Conservation (phyloP, 1,140 invertebrate genomes). For the Leptinotarsa undecemlineata region DNA sequence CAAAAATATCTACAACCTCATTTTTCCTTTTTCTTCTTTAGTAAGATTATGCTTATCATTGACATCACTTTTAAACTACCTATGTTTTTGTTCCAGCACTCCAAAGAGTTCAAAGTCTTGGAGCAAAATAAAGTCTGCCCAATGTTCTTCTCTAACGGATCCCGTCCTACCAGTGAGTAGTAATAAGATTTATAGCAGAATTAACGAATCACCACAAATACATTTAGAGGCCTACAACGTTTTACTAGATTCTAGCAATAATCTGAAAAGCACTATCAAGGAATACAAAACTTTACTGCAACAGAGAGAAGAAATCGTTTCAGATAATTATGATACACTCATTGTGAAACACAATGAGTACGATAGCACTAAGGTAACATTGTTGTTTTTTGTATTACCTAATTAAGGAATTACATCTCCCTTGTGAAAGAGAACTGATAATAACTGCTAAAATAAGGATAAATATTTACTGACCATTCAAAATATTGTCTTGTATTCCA, state of each 20-base stretch:
- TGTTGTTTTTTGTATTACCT: background rate
- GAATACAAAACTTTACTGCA: conserved; percentile 46
- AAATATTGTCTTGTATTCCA: no score
- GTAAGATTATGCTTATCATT: no score
- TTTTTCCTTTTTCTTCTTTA: no score
- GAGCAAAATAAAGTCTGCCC: conserved; percentile 45
- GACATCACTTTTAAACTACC: no score
- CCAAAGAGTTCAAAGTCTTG: conserved; percentile 62
- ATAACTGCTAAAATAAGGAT: no score
- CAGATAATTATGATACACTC: conserved; percentile 46
- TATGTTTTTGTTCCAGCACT: conserved; percentile 54
- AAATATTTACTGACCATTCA: no score
- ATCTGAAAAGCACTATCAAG: conserved; percentile 47
- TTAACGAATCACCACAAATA: conserved; percentile 48
- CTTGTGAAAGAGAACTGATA: no score
- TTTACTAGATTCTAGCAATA: conserved; percentile 48
- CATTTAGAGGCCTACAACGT: conserved; percentile 48
- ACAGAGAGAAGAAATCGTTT: conserved; percentile 45
- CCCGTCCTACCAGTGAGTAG: conserved; percentile 48
- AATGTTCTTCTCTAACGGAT: conserved; percentile 35
- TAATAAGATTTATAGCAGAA: conserved; percentile 49
- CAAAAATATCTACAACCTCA: no score
- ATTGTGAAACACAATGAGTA: conserved; percentile 45
- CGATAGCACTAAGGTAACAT: conserved; percentile 43
- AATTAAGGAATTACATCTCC: background rate